Conservation (phyloP, 2,888 invertebrate species). For the Pristionchus exspectatus region DNA sequence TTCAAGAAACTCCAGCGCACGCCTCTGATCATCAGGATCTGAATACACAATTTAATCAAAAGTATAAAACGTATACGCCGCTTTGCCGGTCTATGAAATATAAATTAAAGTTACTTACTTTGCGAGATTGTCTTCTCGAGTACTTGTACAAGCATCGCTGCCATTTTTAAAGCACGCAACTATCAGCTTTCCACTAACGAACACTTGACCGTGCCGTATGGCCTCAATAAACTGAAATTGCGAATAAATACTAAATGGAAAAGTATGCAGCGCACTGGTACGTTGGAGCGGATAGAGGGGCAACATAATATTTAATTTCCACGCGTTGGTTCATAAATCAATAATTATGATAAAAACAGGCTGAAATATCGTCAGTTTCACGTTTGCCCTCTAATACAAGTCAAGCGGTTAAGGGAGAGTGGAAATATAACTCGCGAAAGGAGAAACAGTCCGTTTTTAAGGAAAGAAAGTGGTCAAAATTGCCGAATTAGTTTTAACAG, state of each 20-base stretch:
- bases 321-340: neutral
- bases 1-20: conserved; percentile 91
- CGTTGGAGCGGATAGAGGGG: too few relatives aligned
- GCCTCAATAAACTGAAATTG: neutral
- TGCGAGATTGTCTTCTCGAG: conserved; percentile 97
- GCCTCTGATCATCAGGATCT: conserved; percentile 83
- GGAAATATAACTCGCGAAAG: too few relatives aligned
- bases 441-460: too few relatives aligned
- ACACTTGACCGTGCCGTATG: conserved; percentile 15
- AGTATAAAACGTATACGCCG: conserved; percentile 52
- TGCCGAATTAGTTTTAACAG: too few relatives aligned
- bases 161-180: conserved; percentile 35
- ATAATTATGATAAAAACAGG: neutral
- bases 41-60: conserved; percentile 78
- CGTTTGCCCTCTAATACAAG: too few relatives aligned
- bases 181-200: neutral
- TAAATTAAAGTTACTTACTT: conserved; percentile 84
- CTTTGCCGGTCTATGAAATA: neutral
- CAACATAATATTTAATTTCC: neutral
- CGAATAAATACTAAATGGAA: neutral
- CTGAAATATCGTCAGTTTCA: too few relatives aligned
- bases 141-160: conserved; percentile 82
- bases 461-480: too few relatives aligned
- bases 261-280: neutral
- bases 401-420: too few relatives aligned